Conservation (phyloP, 2,113 vertebrate species). For the Prionailurus bengalensis region DNA sequence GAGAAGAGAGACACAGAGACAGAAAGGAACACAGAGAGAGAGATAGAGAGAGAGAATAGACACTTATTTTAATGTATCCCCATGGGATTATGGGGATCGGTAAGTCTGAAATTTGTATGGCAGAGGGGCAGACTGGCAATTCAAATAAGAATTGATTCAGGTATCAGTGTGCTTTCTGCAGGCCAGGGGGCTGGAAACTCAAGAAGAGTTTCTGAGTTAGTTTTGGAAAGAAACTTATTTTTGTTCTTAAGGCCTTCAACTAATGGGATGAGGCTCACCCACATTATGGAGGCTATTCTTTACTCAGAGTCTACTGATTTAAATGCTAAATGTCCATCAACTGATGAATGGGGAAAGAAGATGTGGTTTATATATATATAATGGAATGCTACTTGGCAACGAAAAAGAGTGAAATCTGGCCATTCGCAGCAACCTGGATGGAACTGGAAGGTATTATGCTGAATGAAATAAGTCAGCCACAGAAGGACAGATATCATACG, state of each 20-base stretch:
- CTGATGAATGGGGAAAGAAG: too few species aligned
- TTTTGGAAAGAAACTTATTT: background rate
- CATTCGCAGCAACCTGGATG: too few species aligned
- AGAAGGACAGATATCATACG: too few species aligned
- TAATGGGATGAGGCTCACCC: background rate
- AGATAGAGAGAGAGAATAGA: background rate
- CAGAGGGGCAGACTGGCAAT: background rate
- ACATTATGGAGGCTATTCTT: too few species aligned
- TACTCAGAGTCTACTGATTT: background rate
- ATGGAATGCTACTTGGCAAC: too few species aligned
- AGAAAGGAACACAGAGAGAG: background rate
- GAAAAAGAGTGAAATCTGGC: too few species aligned
- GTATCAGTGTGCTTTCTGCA: background rate
- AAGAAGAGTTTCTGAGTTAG: fast-evolving
- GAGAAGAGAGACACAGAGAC: background rate
- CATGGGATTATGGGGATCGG: too few species aligned
- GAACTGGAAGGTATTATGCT: too few species aligned
- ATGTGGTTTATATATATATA: too few species aligned
- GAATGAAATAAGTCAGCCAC: too few species aligned
- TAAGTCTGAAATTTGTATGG: background rate
- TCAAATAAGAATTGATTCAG: background rate
- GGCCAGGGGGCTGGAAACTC: too few species aligned
- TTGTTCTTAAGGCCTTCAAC: background rate
- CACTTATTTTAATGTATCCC: background rate
- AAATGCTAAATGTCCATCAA: background rate